Evolutionary conservation across 2,113 vertebrate species (phyloP).

Genomic region (Chamaea fasciata): DNA sequence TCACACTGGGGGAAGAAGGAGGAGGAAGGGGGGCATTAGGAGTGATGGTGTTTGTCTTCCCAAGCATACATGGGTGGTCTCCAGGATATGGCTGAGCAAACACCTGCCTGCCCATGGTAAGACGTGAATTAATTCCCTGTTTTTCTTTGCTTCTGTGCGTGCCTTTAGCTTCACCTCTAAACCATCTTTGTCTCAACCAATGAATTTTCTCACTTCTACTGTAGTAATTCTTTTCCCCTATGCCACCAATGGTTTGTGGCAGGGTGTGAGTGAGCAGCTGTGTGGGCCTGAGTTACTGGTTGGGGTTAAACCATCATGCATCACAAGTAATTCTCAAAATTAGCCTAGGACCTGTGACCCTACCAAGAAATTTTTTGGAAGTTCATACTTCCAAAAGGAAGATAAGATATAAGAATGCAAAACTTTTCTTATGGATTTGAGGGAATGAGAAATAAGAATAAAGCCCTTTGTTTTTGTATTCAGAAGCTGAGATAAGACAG

Average conservation of each 20-base stretch:
- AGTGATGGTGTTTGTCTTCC: neutral
- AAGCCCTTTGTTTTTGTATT: neutral
- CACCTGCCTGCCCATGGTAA: too few relatives aligned
- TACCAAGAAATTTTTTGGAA: neutral
- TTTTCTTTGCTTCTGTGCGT: neutral
- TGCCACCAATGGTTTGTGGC: neutral
- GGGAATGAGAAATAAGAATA: neutral
- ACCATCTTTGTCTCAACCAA: neutral
- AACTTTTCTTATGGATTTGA: neutral
- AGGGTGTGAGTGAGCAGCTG: neutral
- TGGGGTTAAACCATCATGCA: neutral
- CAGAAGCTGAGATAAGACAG: neutral
- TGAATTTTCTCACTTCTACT: neutral
- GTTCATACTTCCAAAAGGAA: neutral
- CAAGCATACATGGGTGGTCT: neutral
- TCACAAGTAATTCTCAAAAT: neutral
- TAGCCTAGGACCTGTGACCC: neutral
- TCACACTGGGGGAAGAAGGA: neutral
- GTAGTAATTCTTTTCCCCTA: neutral
- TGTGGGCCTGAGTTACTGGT: neutral
- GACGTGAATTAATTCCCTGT: rapidly evolving
- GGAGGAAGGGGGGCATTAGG: rapidly evolving
- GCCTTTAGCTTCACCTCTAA: neutral
- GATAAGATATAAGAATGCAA: neutral
- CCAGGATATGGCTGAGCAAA: neutral